Base-by-base conservation (phyloP, 2,888 invertebrate genomes). In the Drosophila meridiana region DNA sequence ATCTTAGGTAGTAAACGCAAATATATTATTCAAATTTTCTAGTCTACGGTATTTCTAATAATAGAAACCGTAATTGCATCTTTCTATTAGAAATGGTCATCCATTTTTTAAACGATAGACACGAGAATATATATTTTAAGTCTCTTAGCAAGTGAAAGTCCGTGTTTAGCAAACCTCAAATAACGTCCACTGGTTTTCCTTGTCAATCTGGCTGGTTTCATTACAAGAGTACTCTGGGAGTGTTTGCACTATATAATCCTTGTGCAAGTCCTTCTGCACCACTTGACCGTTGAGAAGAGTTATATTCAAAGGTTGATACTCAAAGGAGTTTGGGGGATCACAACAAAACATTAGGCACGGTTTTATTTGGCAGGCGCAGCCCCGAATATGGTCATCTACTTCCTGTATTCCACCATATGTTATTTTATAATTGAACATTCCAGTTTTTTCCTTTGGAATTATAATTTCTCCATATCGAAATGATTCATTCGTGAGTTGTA, bases 261-360 rank as follows among this genome's bases (percentile, higher is more conserved):
- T 20, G 0, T 20, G 2, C 0, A 48, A 20, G 45, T 68, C 40
- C 3, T 47, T 42, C 6, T 11, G 8, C 1, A 52, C 8, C 4
- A 0, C 26, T 5, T 14, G 50, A 0, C 59, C 67, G 4, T 67
- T 55, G 14, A 20, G 3, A 2, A 40, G 4, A 4, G 65, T 77
- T 2, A 74, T 43, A 50, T 50, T 58, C 4, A 68, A 8, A 13
- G 28, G 43, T 0, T 36, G 9, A n/a, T 69, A 45, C 2, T 8
- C 13, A 0, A 32, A 5, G 0, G 20, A 36, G n/a, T 38, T 28
- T 1, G 40, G 7, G 20, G 70, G 47, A 30, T 45, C 34, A 57
- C 90, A 91, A 58, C 91, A 90, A n/a, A 90, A 76, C 4, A 90
- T 80, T 1, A 92, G 69, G 57, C 93, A 93, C 0, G 84, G 62